A percentile compares a stretch with the other conserved stretches of the same genome.
These are phyloP conservation scores for Lethenteron reissneri DNA, from an alignment of 2,113 vertebrate genomes.

Conservation along the genomic window DNA sequence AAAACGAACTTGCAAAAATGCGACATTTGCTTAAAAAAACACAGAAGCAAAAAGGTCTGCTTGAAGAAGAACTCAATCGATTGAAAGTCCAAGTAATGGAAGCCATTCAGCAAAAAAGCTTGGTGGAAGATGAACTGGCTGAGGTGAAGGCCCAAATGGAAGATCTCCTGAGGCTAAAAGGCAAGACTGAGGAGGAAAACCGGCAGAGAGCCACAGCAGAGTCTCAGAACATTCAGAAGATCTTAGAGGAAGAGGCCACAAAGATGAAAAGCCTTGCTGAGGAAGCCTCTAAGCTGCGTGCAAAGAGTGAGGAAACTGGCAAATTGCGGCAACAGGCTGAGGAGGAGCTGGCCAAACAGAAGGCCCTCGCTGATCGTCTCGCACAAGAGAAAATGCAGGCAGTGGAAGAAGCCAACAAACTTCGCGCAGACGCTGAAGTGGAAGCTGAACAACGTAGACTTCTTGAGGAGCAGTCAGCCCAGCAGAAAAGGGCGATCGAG, in stretches of 20 bases:
- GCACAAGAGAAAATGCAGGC: constrained; percentile 94
- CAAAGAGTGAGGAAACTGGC: constrained; percentile 74
- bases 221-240: constrained; percentile 54
- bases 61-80: constrained; percentile 73
- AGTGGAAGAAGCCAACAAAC: constrained; percentile 58
- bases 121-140: constrained; percentile 65
- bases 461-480: constrained; percentile 71
- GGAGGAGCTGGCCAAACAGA: constrained; percentile 56
- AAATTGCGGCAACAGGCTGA: constrained; percentile 54
- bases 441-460: constrained; percentile 69
- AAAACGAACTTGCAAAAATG: constrained; percentile 80
- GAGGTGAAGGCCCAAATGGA: constrained; percentile 79
- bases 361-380: constrained; percentile 60
- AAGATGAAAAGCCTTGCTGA: constrained; percentile 76
- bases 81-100: constrained; percentile 48
- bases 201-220: constrained; percentile 44
- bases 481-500: constrained; percentile 81
- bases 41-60: constrained; percentile 65
- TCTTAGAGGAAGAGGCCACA: constrained; percentile 68
- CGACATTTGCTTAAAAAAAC: constrained; percentile 64
- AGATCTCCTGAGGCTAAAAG: constrained; percentile 41
- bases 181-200: constrained; percentile 64
- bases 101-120: constrained; percentile 49
- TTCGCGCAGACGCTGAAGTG: constrained; percentile 61
- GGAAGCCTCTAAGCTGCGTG: constrained; percentile 55